phyloP scores from a whole-genome alignment of 2,113 vertebrate genomes.

The Columbina picui region DNA sequence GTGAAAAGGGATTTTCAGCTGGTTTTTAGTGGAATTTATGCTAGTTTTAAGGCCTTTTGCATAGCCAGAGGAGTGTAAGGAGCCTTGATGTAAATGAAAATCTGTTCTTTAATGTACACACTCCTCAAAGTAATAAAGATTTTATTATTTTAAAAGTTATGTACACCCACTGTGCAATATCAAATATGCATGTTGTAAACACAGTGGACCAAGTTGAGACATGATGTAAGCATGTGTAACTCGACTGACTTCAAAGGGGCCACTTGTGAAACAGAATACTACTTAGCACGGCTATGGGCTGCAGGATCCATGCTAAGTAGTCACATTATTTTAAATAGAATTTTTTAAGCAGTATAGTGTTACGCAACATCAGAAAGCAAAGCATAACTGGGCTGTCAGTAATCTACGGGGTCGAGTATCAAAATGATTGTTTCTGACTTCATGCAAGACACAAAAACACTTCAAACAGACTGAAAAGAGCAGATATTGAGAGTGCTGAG shows the following conservation, averaged over 20 bases:
- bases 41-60: constrained; percentile 3
- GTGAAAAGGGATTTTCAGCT: constrained; percentile 42
- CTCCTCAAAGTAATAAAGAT: constrained; percentile 53
- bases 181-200: constrained; percentile 62
- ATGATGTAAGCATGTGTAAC: constrained; percentile 67
- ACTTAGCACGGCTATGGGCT: neutral
- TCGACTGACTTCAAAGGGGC: constrained; percentile 30
- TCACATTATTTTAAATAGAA: neutral
- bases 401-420: neutral
- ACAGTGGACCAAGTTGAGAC: constrained; percentile 44
- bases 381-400: neutral
- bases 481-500: neutral
- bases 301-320: constrained; percentile 1
- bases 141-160: constrained; percentile 58
- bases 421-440: constrained; percentile 12
- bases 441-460: neutral
- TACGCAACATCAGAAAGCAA: constrained; percentile 27
- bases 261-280: constrained; percentile 58
- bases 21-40: neutral
- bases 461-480: neutral
- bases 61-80: neutral
- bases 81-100: constrained; percentile 39
- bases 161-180: constrained; percentile 58
- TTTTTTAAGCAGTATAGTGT: neutral
- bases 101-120: constrained; percentile 51